Percentiles rank a stretch among this genome's conserved stretches.
phyloP scores from a whole-genome alignment of 2,113 vertebrate species.

The Sprattus sprattus region DNA sequence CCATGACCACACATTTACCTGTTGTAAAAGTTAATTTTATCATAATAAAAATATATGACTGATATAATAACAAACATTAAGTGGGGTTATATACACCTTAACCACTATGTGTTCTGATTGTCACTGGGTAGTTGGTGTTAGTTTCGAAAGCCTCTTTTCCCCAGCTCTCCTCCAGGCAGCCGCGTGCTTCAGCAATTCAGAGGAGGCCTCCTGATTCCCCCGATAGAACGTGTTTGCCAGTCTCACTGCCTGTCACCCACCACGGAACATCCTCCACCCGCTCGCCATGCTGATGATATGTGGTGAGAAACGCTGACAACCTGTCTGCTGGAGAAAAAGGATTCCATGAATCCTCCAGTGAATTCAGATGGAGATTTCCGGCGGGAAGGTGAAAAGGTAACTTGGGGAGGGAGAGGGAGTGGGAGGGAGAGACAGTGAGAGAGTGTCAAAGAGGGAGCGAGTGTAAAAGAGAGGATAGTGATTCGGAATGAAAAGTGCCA shows the following conservation, averaged over 20 bases:
- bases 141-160: neutral
- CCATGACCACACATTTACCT: neutral
- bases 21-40: neutral
- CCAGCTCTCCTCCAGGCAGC: neutral
- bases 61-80: neutral
- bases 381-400: constrained; percentile 19
- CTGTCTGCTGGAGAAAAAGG: constrained; percentile 12
- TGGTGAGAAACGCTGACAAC: constrained; percentile 10
- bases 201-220: constrained; percentile 8
- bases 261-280: constrained; percentile 4
- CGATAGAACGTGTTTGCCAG: constrained; percentile 11
- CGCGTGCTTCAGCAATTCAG: neutral
- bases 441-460: constrained; percentile 10
- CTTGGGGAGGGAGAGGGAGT: neutral
- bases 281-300: constrained; percentile 6
- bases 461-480: constrained; percentile 5
- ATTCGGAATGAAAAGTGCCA: neutral
- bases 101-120: neutral
- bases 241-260: neutral
- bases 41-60: neutral
- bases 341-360: neutral
- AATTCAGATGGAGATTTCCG: constrained; percentile 19
- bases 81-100: neutral
- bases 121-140: neutral
- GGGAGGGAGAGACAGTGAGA: neutral